These are phyloP conservation scores for Torymus texanus DNA, from an alignment of 2,888 invertebrate species.

Conservation along the genomic window DNA sequence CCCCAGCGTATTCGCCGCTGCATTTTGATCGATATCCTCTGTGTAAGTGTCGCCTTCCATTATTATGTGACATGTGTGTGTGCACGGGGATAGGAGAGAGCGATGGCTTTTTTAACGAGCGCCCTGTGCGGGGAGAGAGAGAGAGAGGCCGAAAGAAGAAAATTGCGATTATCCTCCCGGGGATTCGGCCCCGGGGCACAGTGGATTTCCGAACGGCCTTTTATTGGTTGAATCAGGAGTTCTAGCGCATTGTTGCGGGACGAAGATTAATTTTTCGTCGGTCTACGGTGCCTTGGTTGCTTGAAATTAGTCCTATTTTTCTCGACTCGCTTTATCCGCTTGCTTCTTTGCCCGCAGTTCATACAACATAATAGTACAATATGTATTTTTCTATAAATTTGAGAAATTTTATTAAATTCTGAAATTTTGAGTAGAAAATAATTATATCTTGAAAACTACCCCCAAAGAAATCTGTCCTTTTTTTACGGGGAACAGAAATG, in stretches of 20 bases:
- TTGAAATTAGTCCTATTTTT: no score
- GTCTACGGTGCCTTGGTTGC: no score
- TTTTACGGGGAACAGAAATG: no score
- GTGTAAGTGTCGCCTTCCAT: constrained; percentile 43
- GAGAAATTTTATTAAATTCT: no score
- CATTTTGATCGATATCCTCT: constrained; percentile 47
- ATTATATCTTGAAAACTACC: background rate
- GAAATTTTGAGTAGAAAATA: background rate
- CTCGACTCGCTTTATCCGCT: no score
- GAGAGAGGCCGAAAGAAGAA: background rate
- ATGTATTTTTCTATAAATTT: no score
- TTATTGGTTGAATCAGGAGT: background rate
- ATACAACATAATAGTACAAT: no score
- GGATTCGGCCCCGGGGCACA: background rate
- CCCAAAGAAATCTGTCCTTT: no score
- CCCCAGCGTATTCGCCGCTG: constrained; percentile 12
- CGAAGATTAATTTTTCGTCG: no score
- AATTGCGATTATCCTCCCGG: background rate
- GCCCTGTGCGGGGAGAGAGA: no score
- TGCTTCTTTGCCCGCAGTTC: no score
- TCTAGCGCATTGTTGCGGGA: background rate
- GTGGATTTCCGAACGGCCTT: background rate
- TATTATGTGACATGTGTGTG: background rate
- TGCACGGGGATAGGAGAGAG: background rate
- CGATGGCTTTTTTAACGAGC: constrained; percentile 16